Base-by-base conservation (phyloP, 1,140 invertebrate species). In the Leptinotarsa lineolata region DNA sequence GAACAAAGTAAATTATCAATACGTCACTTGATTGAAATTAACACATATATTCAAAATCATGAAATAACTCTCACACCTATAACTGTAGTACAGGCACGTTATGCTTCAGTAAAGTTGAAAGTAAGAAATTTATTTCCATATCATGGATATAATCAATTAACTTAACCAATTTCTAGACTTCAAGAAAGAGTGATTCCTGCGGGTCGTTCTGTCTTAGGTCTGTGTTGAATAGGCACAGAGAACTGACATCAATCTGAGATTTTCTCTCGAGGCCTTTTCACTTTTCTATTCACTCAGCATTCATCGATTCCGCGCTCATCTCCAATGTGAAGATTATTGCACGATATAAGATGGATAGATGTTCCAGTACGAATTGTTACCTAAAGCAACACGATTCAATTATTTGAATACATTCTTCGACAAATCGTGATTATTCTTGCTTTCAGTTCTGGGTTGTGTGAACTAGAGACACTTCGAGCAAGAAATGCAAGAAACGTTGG, bases 281-380 rank as follows among this genome's bases (percentile, higher is more conserved):
- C 48, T 54, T 54, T 54, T 54, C 48, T 54, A 54, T 54, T 54
- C 48, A n/a, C 48, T 54, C n/a, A 16, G 48, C 48, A 54, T 54
- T 54, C 30, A 54, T 54, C 48, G 48, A 54, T n/a, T 54, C 13
- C 48, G n/a, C 13, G 48, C 3, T 54, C 48, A 12, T 15, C n/a
- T 54, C 48, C 13, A 54, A 54, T 54, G n/a, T 54, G 48, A 15
- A n/a, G 48, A 54, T 54, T 54, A 54, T 54, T 54, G 48, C 48
- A 54, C 48, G 48, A 54, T 54, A 54, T 54, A n/a, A 54, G 48
- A 54, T 54, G 48, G 48, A 54, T 54, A 54, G n/a, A 54, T 54
- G 13, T n/a, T 54, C 48, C 48, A 54, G 48, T 54, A 16, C 48
- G n/a, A 54, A 54, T 54, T 54, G 48, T 54, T 54, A 54, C 48